Evolutionary conservation across 2,113 vertebrate genomes (phyloP).

Genomic region (Gambusia affinis): DNA sequence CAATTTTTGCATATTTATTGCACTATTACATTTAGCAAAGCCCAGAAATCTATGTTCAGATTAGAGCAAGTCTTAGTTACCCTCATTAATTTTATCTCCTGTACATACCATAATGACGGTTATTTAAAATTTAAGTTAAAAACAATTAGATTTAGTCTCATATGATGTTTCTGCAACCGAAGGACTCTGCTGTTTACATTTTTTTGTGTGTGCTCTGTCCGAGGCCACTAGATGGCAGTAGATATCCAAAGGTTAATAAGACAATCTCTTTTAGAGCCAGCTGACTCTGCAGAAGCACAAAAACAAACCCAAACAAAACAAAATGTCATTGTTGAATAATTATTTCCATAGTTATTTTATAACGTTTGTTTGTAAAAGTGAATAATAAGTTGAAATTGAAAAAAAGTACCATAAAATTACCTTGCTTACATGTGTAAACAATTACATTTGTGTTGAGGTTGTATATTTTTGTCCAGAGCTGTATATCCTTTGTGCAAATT

Average conservation of each 20-base stretch:
- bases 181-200: neutral
- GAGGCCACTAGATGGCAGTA: slow-evolving; percentile 53
- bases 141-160: neutral
- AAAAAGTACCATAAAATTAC: neutral
- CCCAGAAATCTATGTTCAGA: neutral
- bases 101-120: neutral
- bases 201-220: neutral
- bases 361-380: too few species aligned
- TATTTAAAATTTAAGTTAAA: neutral
- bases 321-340: neutral
- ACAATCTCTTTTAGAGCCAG: neutral
- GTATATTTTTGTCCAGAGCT: neutral
- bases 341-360: neutral
- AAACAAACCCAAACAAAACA: neutral
- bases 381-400: neutral
- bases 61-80: too few species aligned
- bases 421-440: neutral
- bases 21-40: neutral
- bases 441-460: neutral
- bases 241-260: slow-evolving; percentile 12
- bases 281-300: slow-evolving; percentile 1
- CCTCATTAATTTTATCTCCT: neutral
- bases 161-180: neutral
- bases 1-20: neutral
- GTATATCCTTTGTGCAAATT: neutral